Evolutionary conservation across 64 coral and sea anemone species (phyloP).

Genomic region (Dendrophyllia cribrosa): DNA sequence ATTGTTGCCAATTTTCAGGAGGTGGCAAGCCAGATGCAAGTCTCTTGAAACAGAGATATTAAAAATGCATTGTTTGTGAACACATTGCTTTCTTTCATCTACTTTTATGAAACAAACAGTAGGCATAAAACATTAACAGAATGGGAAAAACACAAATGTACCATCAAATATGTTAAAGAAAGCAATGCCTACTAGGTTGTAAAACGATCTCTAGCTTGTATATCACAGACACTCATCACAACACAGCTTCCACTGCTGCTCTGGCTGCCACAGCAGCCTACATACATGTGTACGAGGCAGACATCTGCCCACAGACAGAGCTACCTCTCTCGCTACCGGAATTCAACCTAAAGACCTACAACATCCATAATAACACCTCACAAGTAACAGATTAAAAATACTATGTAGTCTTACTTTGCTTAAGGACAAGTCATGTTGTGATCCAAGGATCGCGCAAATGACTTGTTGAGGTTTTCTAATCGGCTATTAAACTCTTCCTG

Average conservation of each 20-base stretch:
- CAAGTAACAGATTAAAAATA: not conserved
- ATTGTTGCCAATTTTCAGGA: too few relatives aligned
- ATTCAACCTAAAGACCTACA: not conserved
- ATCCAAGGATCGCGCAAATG: constrained; percentile 79
- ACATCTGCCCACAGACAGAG: too few relatives aligned
- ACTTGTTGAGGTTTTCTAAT: constrained; percentile 80
- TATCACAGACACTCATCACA: not conserved
- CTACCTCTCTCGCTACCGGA: too few relatives aligned
- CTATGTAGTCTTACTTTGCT: not conserved
- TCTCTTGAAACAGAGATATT: too few relatives aligned
- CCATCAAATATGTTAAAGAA: too few relatives aligned
- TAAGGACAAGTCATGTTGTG: constrained; percentile 34
- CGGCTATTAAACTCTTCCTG: constrained; percentile 89
- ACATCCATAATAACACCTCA: not conserved
- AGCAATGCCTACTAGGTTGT: too few relatives aligned
- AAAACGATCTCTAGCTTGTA: too few relatives aligned
- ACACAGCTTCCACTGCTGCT: too few relatives aligned
- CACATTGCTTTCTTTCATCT: not conserved
- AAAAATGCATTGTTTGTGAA: not conserved
- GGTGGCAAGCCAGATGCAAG: too few relatives aligned
- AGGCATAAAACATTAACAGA: not conserved
- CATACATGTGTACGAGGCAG: too few relatives aligned
- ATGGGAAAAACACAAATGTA: not conserved
- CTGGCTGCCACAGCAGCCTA: too few relatives aligned
- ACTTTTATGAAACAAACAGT: not conserved